Conservation (phyloP, 2,797 vertebrate genomes). For the Chelidonichthys spinosus region DNA sequence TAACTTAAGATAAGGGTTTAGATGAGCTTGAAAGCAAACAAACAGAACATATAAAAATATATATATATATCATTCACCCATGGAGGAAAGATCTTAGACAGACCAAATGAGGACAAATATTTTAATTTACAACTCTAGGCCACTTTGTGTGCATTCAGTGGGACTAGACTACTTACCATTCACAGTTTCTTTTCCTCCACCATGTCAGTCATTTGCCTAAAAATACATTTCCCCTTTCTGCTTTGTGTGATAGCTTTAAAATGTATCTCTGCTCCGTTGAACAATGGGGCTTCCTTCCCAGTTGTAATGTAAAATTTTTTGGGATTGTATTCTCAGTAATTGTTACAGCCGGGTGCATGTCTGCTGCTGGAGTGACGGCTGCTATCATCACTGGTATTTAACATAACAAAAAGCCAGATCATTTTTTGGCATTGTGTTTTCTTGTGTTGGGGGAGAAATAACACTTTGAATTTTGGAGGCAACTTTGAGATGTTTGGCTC, state of each 20-base stretch:
- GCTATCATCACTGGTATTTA: constrained; percentile 30
- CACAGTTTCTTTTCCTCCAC: background rate
- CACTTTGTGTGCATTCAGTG: constrained; percentile 14
- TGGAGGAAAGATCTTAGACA: background rate
- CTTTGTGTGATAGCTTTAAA: constrained; percentile 20
- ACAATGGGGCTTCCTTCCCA: constrained; percentile 13
- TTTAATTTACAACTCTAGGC: constrained; percentile 12
- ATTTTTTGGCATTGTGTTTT: constrained; percentile 13
- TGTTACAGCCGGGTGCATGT: constrained; percentile 35
- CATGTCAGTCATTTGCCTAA: constrained; percentile 19
- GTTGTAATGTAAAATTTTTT: constrained; percentile 43
- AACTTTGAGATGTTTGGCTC: constrained; percentile 32
- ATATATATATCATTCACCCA: background rate
- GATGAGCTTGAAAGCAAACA: constrained; percentile 18
- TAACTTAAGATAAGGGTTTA: constrained; percentile 3
- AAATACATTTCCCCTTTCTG: constrained; percentile 20
- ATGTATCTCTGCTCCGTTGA: constrained; percentile 21
- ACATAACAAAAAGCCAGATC: constrained; percentile 36
- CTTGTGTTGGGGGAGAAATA: background rate
- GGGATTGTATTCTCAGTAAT: constrained; percentile 34
- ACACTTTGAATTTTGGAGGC: constrained; percentile 11
- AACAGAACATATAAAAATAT: constrained; percentile 14
- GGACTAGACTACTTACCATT: constrained; percentile 1
- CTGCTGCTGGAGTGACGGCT: constrained; percentile 26
- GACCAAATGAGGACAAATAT: background rate